phyloP scores from a whole-genome alignment of 2,888 invertebrate species.

The Beris chalybata region DNA sequence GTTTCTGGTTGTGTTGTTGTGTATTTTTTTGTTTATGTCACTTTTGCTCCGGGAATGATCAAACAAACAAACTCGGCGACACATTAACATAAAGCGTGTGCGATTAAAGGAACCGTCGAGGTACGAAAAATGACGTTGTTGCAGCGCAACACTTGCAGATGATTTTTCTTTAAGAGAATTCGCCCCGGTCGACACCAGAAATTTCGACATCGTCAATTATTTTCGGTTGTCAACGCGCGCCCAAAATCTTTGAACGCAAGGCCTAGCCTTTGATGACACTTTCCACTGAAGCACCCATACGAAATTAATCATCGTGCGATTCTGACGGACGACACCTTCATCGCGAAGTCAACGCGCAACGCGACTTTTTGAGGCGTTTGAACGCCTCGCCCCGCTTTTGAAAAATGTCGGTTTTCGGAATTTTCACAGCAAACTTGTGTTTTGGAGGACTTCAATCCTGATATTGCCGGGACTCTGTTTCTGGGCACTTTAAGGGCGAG shows the following conservation, averaged over 20 bases:
- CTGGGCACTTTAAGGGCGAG: too few species aligned
- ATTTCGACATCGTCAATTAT: constrained; percentile 33
- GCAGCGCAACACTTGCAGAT: constrained; percentile 35
- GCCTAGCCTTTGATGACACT: constrained; percentile 10
- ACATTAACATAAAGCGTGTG: neutral
- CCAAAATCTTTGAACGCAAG: neutral
- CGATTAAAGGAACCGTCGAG: neutral
- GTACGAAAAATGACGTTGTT: neutral
- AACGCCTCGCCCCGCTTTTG: neutral
- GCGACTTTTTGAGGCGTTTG: neutral
- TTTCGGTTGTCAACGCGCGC: constrained; percentile 26
- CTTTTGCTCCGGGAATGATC: too few species aligned
- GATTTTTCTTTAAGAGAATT: constrained; percentile 33
- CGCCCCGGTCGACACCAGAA: constrained; percentile 5
- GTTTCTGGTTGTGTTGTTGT: neutral
- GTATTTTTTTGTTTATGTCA: too few species aligned
- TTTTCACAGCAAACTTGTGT: too few species aligned
- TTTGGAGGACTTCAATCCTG: too few species aligned
- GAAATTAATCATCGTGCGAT: constrained; percentile 21
- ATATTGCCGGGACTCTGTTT: too few species aligned
- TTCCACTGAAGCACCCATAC: constrained; percentile 4
- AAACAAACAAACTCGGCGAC: constrained; percentile 21
- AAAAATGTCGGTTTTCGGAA: too few species aligned
- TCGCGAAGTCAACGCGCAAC: too few species aligned
- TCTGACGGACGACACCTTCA: neutral